phyloP scores from a whole-genome alignment of 2,113 vertebrate species.

The Muntiacus muntjak region DNA sequence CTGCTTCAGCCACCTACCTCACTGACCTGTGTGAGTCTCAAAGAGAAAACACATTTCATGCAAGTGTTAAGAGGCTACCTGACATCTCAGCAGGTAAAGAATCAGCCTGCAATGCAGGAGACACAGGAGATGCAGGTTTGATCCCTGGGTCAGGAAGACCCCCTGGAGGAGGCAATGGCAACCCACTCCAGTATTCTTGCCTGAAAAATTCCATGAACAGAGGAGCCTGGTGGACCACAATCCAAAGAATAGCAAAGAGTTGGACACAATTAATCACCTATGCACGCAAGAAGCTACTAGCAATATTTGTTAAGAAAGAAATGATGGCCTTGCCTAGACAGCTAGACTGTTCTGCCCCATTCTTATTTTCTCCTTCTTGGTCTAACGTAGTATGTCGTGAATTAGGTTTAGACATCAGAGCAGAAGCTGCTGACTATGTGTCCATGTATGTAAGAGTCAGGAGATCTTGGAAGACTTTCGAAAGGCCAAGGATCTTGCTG shows the following conservation, averaged over 20 bases:
- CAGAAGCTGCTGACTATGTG: not conserved
- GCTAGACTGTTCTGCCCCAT: not conserved
- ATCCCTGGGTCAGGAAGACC: not conserved
- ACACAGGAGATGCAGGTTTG: not conserved
- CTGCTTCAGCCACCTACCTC: not conserved
- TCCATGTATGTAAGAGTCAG: not conserved
- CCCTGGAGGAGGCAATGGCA: not conserved
- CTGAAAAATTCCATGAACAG: not conserved
- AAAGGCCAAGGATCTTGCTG: not conserved
- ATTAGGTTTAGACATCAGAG: not conserved
- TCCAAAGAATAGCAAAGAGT: not conserved
- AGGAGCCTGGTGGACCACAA: not conserved
- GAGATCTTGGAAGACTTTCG: not conserved
- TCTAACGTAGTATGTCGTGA: not conserved
- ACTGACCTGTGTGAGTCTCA: not conserved
- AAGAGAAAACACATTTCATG: not conserved
- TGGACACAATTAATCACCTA: not conserved
- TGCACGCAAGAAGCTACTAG: fast-evolving
- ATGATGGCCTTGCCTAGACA: not conserved
- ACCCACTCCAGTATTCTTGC: not conserved
- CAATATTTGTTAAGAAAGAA: not conserved
- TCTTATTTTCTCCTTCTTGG: not conserved
- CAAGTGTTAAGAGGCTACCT: not conserved
- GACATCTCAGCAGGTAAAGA: not conserved
- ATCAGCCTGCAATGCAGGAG: not conserved